Evolutionary conservation across 1,140 invertebrate species (phyloP), one percentile per base, ranked within the genome.

Genomic region (Dreissena rostriformis): DNA sequence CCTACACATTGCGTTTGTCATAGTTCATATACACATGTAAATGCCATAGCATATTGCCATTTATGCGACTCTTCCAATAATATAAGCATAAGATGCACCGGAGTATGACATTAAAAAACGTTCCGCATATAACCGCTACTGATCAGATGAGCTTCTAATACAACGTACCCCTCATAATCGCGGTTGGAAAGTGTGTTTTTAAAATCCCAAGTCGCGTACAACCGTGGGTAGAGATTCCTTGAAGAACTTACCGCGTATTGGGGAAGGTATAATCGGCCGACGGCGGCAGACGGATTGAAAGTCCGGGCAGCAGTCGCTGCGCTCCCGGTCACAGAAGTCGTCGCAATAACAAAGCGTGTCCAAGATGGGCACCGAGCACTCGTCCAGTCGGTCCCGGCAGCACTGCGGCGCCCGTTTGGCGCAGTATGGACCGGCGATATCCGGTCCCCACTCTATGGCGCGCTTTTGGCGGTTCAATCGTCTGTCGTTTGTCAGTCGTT

Each of bases 291-390:
- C 95, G 0, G 94, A 94, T 91, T 94, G 95, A 92, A 96, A 98
- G 92, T 99, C 98, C 0, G 97, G 97, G 92, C 98, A 98, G 91
- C 97, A 98, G 90, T 97, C 97, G 39, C 80, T 76, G 11, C 86
- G 75, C 95, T 90, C 95, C 93, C 68, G 95, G 93, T 97, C 96
- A 94, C 98, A 99, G 94, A 98, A 98, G 86, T 97, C 95, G 93
- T 99, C 98, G 91, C 98, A 99, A 93, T 99, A 98, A 93, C 98
- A 99, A 5, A 97, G 90, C 0, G 97, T 97, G 28, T 90, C 93
- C 94, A 94, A 86, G 85, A 97, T 97, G 14, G 96, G 96, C 26
- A 95, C 94, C 0, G 96, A 95, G 91, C 97, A 98, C 10, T 95
- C 94, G 91, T 98, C 97, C 85, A 95, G 92, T 55, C 97, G 93